Percentiles rank a stretch among this genome's conserved stretches.
These are phyloP conservation scores for Rhynchophorus ferrugineus DNA, from an alignment of 1,140 invertebrate genomes.

Conservation along the genomic window DNA sequence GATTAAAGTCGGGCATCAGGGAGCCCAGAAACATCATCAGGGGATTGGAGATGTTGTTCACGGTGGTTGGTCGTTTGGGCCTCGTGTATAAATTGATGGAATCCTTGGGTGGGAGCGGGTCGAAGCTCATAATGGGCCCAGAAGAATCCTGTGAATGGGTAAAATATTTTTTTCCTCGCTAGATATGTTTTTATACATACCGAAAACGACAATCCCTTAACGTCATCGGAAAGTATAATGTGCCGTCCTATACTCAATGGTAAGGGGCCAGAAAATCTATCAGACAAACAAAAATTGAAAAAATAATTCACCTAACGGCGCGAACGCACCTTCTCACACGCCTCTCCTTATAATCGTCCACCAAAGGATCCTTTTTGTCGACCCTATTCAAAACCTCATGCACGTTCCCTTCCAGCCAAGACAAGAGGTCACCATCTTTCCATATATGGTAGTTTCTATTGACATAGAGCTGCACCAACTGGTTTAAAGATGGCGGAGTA, in stretches of 20 bases:
- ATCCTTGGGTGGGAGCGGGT: constrained; percentile 73
- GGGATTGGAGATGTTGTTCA: constrained; percentile 34
- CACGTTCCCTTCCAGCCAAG: constrained; percentile 71
- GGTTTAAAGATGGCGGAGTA: constrained; percentile 57
- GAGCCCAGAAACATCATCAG: constrained; percentile 59
- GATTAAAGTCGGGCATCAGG: constrained; percentile 55
- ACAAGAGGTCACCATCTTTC: constrained; percentile 68
- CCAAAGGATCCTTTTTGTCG: constrained; percentile 55
- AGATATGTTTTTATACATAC: constrained; percentile 35
- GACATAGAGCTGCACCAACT: constrained; percentile 67
- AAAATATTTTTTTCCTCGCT: background rate
- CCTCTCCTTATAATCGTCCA: constrained; percentile 56
- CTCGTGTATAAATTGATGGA: constrained; percentile 64
- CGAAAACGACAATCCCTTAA: constrained; percentile 59
- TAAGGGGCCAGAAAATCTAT: constrained; percentile 48
- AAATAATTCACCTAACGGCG: background rate
- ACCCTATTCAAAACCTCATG: constrained; percentile 57
- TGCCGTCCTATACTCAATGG: constrained; percentile 71
- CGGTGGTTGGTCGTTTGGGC: constrained; percentile 41
- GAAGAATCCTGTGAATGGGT: constrained; percentile 40
- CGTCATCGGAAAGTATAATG: constrained; percentile 74
- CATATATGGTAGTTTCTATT: constrained; percentile 66
- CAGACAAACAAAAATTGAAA: constrained; percentile 1
- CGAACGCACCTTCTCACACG: constrained; percentile 47
- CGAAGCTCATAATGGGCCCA: constrained; percentile 66